Conservation (phyloP, 2,797 vertebrate species). For the Toxotes lorentzi region DNA sequence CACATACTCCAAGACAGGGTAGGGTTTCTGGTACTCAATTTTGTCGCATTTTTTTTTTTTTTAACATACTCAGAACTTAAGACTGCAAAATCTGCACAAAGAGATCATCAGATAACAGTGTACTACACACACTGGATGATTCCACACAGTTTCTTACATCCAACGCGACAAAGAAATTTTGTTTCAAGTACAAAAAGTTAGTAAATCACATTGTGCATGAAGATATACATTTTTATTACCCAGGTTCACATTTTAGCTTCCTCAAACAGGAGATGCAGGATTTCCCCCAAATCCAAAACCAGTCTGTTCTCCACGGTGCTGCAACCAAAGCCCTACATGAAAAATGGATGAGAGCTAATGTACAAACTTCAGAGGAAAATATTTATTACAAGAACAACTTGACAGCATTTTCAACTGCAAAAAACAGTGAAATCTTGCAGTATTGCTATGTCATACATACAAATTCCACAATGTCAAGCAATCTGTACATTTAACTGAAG, state of each 20-base stretch:
- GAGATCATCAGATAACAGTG: background rate
- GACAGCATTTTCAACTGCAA: slow-evolving; percentile 76
- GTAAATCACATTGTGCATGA: slow-evolving; percentile 2
- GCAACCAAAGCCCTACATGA: background rate
- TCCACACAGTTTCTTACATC: background rate
- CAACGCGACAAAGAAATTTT: background rate
- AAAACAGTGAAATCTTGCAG: slow-evolving; percentile 78
- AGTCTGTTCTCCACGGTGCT: background rate
- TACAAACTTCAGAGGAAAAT: slow-evolving; percentile 69
- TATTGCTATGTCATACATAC: slow-evolving; percentile 83
- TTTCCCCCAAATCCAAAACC: background rate
- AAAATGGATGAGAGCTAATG: slow-evolving; percentile 7
- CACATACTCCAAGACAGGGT: background rate
- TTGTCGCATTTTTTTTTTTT: background rate
- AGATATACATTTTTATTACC: background rate
- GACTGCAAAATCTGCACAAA: background rate
- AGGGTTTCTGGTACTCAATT: background rate
- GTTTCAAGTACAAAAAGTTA: background rate
- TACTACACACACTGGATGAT: background rate
- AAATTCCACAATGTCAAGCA: slow-evolving; percentile 78
- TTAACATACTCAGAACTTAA: background rate
- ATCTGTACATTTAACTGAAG: slow-evolving; percentile 73
- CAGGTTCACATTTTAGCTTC: background rate
- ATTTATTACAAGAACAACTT: slow-evolving; percentile 85
- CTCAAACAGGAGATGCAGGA: background rate